phyloP scores from a whole-genome alignment of 2,113 vertebrate genomes.

The Beaufortia kweichowensis region DNA sequence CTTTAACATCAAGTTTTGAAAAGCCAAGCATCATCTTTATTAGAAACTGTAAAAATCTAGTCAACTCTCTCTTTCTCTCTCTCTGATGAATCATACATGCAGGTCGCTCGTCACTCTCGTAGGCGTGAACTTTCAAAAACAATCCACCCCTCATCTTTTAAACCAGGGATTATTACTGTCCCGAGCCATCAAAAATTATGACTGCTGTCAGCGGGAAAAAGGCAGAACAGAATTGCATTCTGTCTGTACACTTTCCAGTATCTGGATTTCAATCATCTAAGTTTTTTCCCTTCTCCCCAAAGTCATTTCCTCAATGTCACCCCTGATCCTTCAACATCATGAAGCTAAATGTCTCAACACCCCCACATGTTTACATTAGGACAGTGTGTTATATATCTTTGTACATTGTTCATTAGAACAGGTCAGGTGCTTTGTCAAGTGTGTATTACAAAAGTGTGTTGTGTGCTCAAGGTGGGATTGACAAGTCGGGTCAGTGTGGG shows the following conservation, averaged over 20 bases:
- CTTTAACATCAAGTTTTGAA: too few species aligned
- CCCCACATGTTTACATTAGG: conserved; percentile 11
- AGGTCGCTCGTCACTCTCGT: background rate
- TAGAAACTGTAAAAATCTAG: too few species aligned
- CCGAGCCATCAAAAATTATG: conserved; percentile 26
- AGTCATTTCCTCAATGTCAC: conserved; percentile 7
- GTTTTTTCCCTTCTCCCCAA: conserved; percentile 29
- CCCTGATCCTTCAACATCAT: background rate
- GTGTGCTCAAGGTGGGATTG: conserved; percentile 15
- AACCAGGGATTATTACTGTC: conserved; percentile 27
- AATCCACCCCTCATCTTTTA: conserved; percentile 26
- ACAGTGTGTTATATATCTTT: background rate
- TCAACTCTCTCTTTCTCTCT: background rate
- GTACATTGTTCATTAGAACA: background rate
- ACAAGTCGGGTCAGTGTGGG: background rate
- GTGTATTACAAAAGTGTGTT: background rate
- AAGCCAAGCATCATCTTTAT: too few species aligned
- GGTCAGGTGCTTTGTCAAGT: background rate
- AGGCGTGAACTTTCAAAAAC: conserved; percentile 35
- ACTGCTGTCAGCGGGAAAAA: conserved; percentile 5
- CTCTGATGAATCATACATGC: conserved; percentile 32
- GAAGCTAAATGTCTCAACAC: background rate
- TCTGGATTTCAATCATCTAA: conserved; percentile 31
- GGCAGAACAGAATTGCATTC: conserved; percentile 9
- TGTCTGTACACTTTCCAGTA: conserved; percentile 31